phyloP scores from a whole-genome alignment of 2,797 vertebrate species.

The Moxostoma hubbsi region DNA sequence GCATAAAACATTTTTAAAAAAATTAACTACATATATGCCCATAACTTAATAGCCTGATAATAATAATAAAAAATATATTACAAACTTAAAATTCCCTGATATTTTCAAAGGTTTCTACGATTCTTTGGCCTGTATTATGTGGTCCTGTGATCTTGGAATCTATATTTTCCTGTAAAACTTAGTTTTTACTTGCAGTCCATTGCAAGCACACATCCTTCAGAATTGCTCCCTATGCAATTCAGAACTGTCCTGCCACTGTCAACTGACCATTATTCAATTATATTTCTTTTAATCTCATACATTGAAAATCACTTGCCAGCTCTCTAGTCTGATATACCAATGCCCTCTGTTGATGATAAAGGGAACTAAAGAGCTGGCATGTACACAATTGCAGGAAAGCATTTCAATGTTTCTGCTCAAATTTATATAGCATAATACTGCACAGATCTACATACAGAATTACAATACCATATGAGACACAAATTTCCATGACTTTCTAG shows the following conservation, averaged over 20 bases:
- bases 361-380: conserved; percentile 14
- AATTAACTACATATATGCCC: too few species aligned
- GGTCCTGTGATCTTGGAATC: not conserved
- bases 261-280: not conserved
- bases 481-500: not conserved
- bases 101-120: not conserved
- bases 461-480: not conserved
- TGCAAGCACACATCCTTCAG: conserved; percentile 17
- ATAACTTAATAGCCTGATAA: too few species aligned
- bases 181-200: not conserved
- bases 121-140: not conserved
- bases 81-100: too few species aligned
- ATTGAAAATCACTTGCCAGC: conserved; percentile 3
- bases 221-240: not conserved
- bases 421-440: not conserved
- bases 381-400: not conserved
- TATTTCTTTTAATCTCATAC: conserved; percentile 18
- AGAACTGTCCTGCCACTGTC: not conserved
- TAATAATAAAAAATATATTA: too few species aligned
- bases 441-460: not conserved
- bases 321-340: conserved; percentile 42
- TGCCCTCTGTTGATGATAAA: conserved; percentile 58
- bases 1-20: too few species aligned
- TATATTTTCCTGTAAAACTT: not conserved
- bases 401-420: not conserved